Base-by-base conservation (phyloP, 2,797 vertebrate species). In the Chloroceryle inda region DNA sequence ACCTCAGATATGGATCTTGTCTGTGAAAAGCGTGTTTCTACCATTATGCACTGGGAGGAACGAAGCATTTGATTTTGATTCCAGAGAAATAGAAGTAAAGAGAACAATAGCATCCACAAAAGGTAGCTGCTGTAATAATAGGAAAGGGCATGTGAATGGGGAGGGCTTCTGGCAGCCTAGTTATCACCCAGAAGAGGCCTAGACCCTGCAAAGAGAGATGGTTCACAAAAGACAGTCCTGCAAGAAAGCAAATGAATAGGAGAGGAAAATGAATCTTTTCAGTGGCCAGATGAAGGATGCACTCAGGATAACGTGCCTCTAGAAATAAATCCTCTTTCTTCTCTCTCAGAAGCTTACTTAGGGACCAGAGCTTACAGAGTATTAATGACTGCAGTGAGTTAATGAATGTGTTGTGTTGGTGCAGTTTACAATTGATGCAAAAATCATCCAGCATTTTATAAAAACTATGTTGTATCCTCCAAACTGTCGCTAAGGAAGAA, bases 21-120 rank as follows among this genome's bases (percentile, higher is more conserved):
- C 45, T 79, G 53, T 63, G 59, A 69, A 95, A 92, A 78, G 33
- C 4, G 0, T 26, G 27, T 76, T 94, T 75, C 81, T 49, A 84
- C 58, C 66, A 29, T 52, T 67, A 24, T 23, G n/a, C 22, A 2
- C 7, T 10, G n/a, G 52, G 68, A 96, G 85, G 93, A 95, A 95
- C 73, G 79, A 59, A 92, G 58, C 62, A 76, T 92, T 92, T 94
- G 58, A 89, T 93, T 92, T 77, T 79, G 45, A 88, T 94, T 94
- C 78, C 78, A 77, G 75, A 47, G 95, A 76, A 96, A 95, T 4
- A 88, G 75, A 90, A 89, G 24, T 10, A 27, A 83, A 68, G 79
- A 71, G 86, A 40, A 96, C 87, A 94, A 94, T 64, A 86, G 71
- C 59, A 80, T 21, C 18, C 81, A 66, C 62, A 62, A 90, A 98